Conservation (phyloP, 30 jellyfish, hydroid and myxozoan genomes). For the Cassiopea xamachana region DNA sequence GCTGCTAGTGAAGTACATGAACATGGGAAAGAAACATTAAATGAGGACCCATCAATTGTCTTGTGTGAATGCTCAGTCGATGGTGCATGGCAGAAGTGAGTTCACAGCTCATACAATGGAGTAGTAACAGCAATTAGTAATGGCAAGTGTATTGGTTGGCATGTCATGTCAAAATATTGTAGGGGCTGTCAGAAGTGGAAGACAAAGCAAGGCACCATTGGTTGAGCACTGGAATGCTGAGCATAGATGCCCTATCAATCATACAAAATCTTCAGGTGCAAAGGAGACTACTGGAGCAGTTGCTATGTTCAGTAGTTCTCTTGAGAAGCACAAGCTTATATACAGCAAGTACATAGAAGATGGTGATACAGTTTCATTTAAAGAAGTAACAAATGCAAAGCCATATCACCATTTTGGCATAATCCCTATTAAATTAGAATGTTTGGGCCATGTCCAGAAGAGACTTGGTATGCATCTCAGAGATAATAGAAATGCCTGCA, state of each 20-base stretch:
- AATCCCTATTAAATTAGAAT: conserved; percentile 45
- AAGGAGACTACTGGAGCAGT: conserved; percentile 48
- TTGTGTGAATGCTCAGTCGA: neutral
- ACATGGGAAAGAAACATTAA: neutral
- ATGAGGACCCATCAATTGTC: neutral
- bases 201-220: conserved; percentile 27
- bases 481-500: conserved; percentile 7
- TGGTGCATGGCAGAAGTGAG: conserved; percentile 3
- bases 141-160: conserved; percentile 54
- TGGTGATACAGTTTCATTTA: conserved; percentile 54
- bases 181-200: conserved; percentile 60
- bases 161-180: conserved; percentile 29
- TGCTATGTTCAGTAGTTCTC: conserved; percentile 25
- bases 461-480: conserved; percentile 67
- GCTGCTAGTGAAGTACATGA: conserved; percentile 18
- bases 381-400: conserved; percentile 24
- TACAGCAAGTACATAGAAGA: conserved; percentile 29
- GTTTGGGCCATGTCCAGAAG: conserved; percentile 73
- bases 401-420: conserved; percentile 42
- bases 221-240: conserved; percentile 37
- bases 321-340: conserved; percentile 36
- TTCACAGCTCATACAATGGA: conserved; percentile 43
- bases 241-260: conserved; percentile 54
- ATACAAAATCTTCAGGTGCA: conserved; percentile 34
- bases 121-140: conserved; percentile 46